A percentile compares a stretch with the other conserved stretches of the same genome.
Evolutionary conservation across 2,888 invertebrate species (phyloP).

Genomic region (Orchesella flavescens): DNA sequence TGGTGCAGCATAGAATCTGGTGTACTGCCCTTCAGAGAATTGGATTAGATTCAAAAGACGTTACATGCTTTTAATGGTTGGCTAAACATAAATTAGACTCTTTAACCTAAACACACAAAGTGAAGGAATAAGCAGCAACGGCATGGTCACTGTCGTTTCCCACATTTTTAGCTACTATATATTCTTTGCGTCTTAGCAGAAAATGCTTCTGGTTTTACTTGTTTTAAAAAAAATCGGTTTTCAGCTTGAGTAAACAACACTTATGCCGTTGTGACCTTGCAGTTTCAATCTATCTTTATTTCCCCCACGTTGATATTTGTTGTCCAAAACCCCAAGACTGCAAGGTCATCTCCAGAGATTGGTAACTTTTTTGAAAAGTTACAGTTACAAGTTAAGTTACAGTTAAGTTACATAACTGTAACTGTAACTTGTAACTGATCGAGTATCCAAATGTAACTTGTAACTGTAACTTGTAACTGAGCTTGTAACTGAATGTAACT

Average conservation of each 20-base stretch:
- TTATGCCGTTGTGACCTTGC: constrained; percentile 12
- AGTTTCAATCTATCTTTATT: constrained; percentile 14
- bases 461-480: too few relatives aligned
- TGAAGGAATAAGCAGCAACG: background rate
- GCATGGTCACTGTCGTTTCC: background rate
- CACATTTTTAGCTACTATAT: background rate
- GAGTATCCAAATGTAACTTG: too few relatives aligned
- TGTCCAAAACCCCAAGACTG: background rate
- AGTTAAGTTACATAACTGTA: too few relatives aligned
- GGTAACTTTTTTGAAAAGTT: too few relatives aligned
- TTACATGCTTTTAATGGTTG: constrained; percentile 37
- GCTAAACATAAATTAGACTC: constrained; percentile 37
- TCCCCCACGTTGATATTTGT: background rate
- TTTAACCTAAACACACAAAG: background rate
- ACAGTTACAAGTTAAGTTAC: too few relatives aligned
- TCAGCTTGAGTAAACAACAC: background rate
- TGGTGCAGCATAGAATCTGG: constrained; percentile 32
- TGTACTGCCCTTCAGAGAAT: constrained; percentile 13
- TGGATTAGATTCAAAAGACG: constrained; percentile 19
- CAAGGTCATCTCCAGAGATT: too few relatives aligned
- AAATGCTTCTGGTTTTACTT: background rate
- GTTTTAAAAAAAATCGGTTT: background rate
- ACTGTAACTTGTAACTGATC: too few relatives aligned
- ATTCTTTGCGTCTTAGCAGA: background rate
- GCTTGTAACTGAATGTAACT: too few relatives aligned